Conservation (phyloP, 2,797 vertebrate species). For the Clarias platycephalus region DNA sequence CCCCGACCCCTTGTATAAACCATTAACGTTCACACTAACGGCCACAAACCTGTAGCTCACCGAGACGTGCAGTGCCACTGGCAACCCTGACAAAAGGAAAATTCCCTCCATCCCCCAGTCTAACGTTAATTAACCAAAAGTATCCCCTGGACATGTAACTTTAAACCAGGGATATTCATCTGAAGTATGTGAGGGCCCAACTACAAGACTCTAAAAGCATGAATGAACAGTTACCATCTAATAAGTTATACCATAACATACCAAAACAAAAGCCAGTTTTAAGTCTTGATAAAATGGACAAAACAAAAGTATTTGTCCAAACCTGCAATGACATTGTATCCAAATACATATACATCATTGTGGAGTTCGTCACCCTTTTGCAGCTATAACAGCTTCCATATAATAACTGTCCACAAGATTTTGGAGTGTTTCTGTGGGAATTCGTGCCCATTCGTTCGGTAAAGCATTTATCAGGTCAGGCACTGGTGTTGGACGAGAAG, state of each 20-base stretch:
- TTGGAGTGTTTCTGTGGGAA: too few relatives aligned
- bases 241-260: background rate
- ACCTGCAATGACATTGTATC: too few relatives aligned
- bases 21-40: background rate
- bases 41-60: background rate
- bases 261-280: background rate
- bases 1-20: background rate
- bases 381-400: too few relatives aligned
- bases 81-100: background rate
- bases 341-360: too few relatives aligned
- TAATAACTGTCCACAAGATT: too few relatives aligned
- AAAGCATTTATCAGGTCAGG: too few relatives aligned
- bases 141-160: background rate
- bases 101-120: background rate
- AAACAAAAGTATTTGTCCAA: too few relatives aligned
- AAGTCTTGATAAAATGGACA: background rate
- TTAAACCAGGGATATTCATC: constrained; percentile 4
- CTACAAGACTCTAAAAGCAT: background rate
- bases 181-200: background rate
- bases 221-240: background rate
- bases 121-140: background rate
- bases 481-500: too few relatives aligned
- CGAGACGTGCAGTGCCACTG: background rate
- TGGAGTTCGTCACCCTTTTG: too few relatives aligned
- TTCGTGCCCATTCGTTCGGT: too few relatives aligned